Percentiles rank a stretch among this genome's conserved stretches.
Conservation (phyloP, 2,888 invertebrate genomes). For the Drosophila hamatofila region DNA sequence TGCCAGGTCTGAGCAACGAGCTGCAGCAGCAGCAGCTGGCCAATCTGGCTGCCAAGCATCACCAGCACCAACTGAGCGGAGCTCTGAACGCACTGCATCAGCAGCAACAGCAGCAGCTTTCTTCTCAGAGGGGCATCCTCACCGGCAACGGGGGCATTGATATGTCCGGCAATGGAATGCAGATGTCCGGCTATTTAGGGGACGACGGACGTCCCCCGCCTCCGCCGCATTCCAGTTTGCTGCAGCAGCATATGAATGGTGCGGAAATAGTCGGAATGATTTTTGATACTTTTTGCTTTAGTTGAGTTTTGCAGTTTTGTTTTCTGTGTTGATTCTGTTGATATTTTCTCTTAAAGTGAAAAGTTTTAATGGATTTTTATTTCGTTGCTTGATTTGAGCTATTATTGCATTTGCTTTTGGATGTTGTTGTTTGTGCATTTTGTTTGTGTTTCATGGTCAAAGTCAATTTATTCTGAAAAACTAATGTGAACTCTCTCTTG, state of each 20-base stretch:
- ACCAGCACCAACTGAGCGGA: conserved; percentile 77
- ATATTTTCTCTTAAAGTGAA: conserved; percentile 5
- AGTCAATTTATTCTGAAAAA: conserved; percentile 27
- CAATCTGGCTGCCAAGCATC: conserved; percentile 78
- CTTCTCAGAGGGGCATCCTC: conserved; percentile 42
- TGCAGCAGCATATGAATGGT: conserved; percentile 88
- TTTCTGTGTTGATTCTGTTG: conserved; percentile 18
- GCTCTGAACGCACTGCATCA: conserved; percentile 73
- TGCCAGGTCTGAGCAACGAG: conserved; percentile 75
- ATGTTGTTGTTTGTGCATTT: conserved; percentile 39
- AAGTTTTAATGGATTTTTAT: conserved; percentile 24
- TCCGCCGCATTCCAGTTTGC: conserved; percentile 89
- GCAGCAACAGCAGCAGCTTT: conserved; percentile 43
- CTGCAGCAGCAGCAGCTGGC: conserved; percentile 66
- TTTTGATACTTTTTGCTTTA: conserved; percentile 6
- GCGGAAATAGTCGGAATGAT: conserved; percentile 60
- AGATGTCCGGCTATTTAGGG: conserved; percentile 73
- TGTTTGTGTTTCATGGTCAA: conserved; percentile 18
- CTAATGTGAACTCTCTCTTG: conserved; percentile 67
- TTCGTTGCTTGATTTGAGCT: not conserved
- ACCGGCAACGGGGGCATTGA: conserved; percentile 81
- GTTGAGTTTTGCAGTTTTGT: conserved; percentile 23
- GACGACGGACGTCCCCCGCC: conserved; percentile 90
- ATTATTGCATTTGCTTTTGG: conserved; percentile 33
- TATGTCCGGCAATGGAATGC: conserved; percentile 56